These are phyloP conservation scores for Meloidogyne hapla DNA, from an alignment of 1,140 invertebrate species.

Conservation along the genomic window DNA sequence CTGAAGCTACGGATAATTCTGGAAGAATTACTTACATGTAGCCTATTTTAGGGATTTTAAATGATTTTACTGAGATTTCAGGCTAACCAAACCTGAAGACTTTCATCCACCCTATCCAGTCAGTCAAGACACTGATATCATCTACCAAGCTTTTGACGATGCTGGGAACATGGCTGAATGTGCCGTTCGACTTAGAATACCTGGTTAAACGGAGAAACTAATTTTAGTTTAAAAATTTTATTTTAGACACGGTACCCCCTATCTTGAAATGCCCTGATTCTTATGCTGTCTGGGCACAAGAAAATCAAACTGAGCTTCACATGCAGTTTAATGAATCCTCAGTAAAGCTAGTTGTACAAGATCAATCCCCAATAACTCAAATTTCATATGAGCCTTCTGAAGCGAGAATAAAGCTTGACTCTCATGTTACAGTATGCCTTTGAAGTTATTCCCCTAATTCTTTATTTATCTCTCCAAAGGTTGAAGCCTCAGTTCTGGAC, in stretches of 20 bases:
- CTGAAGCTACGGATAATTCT: conserved; percentile 86
- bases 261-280: conserved; percentile 88
- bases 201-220: conserved; percentile 24
- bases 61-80: conserved; percentile 55
- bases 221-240: neutral
- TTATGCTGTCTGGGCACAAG: conserved; percentile 86
- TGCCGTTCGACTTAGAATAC: conserved; percentile 71
- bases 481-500: conserved; percentile 84
- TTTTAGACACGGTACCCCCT: conserved; percentile 83
- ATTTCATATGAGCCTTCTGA: conserved; percentile 78
- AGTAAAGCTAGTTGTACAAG: conserved; percentile 79
- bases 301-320: conserved; percentile 82
- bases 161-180: conserved; percentile 95
- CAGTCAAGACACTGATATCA: conserved; percentile 77
- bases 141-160: conserved; percentile 91
- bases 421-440: conserved; percentile 77
- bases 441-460: neutral
- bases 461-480: conserved; percentile 1
- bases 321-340: conserved; percentile 90
- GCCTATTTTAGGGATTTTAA: conserved; percentile 69
- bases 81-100: conserved; percentile 73
- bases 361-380: conserved; percentile 79
- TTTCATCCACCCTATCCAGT: conserved; percentile 84
- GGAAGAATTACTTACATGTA: conserved; percentile 82
- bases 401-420: conserved; percentile 82